Evolutionary conservation across 2,888 invertebrate genomes (phyloP).

Genomic region (Aricia artaxerxes): DNA sequence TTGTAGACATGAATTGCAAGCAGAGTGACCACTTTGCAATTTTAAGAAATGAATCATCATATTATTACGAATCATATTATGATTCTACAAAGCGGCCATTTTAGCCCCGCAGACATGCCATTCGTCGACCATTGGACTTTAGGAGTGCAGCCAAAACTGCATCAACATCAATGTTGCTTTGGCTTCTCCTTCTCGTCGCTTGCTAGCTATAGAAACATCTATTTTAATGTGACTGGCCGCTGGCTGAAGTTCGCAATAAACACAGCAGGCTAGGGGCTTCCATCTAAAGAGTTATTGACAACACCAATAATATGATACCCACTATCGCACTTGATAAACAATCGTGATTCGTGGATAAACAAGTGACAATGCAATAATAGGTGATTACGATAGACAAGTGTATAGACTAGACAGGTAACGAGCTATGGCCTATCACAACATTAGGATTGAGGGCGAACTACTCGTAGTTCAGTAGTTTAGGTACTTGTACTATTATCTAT

Average conservation of each 20-base stretch:
- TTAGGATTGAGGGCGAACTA: neutral
- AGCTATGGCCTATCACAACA: neutral
- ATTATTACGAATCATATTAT: no score
- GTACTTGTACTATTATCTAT: no score
- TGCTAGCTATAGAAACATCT: no score
- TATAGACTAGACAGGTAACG: neutral
- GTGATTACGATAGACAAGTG: neutral
- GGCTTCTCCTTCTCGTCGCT: neutral
- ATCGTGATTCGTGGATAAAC: neutral
- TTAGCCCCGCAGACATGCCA: neutral
- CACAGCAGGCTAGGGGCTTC: no score
- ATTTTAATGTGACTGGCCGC: no score
- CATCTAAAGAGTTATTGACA: neutral
- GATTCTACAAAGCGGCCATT: no score
- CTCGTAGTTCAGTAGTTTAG: neutral
- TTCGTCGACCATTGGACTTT: slow-evolving; percentile 6
- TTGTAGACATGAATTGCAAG: no score
- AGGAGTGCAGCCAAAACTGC: neutral
- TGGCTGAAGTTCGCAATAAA: no score
- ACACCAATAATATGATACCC: neutral
- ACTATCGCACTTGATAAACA: neutral
- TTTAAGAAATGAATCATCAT: no score
- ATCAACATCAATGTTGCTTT: slow-evolving; percentile 12
- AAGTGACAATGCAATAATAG: neutral
- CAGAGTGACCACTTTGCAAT: no score